phyloP scores from a whole-genome alignment of 2,113 vertebrate genomes.

The Sceloporus tristichus region DNA sequence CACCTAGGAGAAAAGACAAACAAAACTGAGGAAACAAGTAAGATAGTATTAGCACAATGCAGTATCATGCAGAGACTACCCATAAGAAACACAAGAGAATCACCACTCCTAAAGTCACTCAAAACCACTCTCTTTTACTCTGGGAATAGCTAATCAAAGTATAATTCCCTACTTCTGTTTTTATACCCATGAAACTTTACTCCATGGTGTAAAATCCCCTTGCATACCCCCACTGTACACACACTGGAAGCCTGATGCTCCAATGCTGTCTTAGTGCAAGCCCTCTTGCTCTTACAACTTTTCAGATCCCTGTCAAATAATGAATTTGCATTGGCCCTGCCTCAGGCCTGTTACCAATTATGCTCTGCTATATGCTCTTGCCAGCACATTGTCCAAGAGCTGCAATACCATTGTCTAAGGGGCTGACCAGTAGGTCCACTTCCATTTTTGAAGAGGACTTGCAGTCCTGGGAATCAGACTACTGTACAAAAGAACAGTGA shows the following conservation, averaged over 20 bases:
- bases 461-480: not conserved
- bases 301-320: not conserved
- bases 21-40: not conserved
- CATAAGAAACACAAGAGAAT: not conserved
- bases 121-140: not conserved
- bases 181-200: not conserved
- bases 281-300: too few relatives aligned
- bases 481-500: not conserved
- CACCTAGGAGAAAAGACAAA: conserved; percentile 4
- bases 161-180: not conserved
- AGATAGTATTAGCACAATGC: not conserved
- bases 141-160: not conserved
- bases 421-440: not conserved
- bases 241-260: not conserved
- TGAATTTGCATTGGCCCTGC: too few relatives aligned
- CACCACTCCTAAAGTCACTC: not conserved
- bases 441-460: not conserved
- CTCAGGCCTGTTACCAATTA: not conserved
- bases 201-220: not conserved
- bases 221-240: not conserved
- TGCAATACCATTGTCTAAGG: not conserved
- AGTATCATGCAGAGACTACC: not conserved
- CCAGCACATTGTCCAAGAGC: not conserved
- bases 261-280: not conserved
- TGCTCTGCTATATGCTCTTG: not conserved